phyloP scores from a whole-genome alignment of 2,797 vertebrate species.

The Sebastes trivittatus region DNA sequence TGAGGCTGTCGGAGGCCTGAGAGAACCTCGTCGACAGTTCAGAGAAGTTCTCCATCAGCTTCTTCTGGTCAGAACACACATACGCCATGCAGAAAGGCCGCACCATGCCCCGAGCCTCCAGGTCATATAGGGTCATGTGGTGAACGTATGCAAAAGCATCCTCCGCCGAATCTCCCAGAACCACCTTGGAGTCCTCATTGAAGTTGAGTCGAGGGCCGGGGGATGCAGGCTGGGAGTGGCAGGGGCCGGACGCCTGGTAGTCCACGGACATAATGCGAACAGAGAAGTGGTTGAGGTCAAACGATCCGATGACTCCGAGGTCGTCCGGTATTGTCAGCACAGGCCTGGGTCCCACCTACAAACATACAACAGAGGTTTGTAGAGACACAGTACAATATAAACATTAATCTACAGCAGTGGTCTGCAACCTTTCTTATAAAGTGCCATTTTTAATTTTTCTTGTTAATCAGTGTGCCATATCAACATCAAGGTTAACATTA shows the following conservation, averaged over 20 bases:
- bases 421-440: too few species aligned
- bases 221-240: slow-evolving; percentile 58
- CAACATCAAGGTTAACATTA: too few species aligned
- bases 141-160: slow-evolving; percentile 94
- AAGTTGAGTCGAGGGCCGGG: slow-evolving; percentile 82
- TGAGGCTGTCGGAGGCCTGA: slow-evolving; percentile 93
- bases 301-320: slow-evolving; percentile 86
- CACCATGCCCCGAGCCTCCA: slow-evolving; percentile 95
- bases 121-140: slow-evolving; percentile 93
- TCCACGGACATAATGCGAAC: slow-evolving; percentile 98
- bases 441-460: too few species aligned
- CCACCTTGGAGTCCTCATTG: slow-evolving; percentile 93
- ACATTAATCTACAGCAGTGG: neutral
- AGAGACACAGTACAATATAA: neutral
- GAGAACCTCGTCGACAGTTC: slow-evolving; percentile 90
- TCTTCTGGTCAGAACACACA: slow-evolving; percentile 91
- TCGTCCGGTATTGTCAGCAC: slow-evolving; percentile 92
- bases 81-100: slow-evolving; percentile 97
- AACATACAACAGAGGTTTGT: neutral
- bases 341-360: slow-evolving; percentile 87
- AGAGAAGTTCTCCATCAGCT: slow-evolving; percentile 92
- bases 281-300: slow-evolving; percentile 97
- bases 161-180: slow-evolving; percentile 92
- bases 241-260: slow-evolving; percentile 93
- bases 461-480: too few species aligned